phyloP scores from a whole-genome alignment of 2,888 invertebrate genomes.

The Zelleria hepariella region DNA sequence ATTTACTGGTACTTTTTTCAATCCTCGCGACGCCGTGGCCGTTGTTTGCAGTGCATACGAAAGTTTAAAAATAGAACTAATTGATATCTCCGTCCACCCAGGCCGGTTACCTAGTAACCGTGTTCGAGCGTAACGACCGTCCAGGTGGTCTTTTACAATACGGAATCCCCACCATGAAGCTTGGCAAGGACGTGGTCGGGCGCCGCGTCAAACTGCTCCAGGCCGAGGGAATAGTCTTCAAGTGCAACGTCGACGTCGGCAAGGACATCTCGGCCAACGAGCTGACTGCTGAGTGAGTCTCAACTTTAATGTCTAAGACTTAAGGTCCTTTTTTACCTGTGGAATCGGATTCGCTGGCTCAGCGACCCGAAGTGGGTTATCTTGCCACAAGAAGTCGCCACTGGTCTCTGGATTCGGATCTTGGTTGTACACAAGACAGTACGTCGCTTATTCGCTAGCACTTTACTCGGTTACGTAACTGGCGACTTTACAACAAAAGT shows the following conservation, averaged over 20 bases:
- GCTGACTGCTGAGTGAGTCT: constrained; percentile 72
- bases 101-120: constrained; percentile 96
- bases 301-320: neutral
- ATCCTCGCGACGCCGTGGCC: neutral
- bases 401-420: no score
- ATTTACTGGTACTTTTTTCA: no score
- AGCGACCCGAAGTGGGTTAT: no score
- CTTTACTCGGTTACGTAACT: no score
- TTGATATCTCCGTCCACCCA: constrained; percentile 25
- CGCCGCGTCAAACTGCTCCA: constrained; percentile 88
- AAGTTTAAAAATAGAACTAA: no score
- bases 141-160: constrained; percentile 96
- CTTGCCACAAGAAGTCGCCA: no score
- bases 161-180: constrained; percentile 99
- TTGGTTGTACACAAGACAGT: no score
- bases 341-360: no score
- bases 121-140: constrained; percentile 97
- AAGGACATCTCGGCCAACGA: constrained; percentile 87
- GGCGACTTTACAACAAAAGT: no score
- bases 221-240: constrained; percentile 91
- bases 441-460: no score
- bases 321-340: neutral
- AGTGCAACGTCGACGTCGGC: constrained; percentile 91
- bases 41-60: neutral
- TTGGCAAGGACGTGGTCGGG: constrained; percentile 94